These are phyloP conservation scores for Zosterops hypoxanthus DNA, from an alignment of 2,113 vertebrate species.

Conservation along the genomic window DNA sequence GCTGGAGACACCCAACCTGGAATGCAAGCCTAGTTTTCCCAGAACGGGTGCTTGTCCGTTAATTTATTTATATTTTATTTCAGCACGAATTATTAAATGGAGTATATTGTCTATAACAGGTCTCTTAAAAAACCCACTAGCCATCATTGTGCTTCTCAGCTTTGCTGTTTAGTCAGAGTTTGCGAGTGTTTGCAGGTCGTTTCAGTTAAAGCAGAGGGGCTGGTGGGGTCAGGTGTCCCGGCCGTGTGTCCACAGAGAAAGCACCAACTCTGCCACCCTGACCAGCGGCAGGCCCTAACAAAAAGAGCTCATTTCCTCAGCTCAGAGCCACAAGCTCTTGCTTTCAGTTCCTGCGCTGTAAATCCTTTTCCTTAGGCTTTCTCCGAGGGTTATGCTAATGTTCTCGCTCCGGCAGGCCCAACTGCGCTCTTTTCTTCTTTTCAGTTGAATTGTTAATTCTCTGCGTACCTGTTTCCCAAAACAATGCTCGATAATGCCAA, in stretches of 20 bases:
- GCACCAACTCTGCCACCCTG: neutral
- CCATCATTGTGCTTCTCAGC: neutral
- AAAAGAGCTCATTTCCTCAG: neutral
- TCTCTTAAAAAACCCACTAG: neutral
- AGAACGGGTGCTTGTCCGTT: too few species aligned
- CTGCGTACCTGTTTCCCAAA: neutral
- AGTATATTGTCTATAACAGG: too few species aligned
- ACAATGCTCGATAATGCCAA: slow-evolving; percentile 37
- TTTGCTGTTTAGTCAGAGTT: neutral
- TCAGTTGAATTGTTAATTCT: neutral
- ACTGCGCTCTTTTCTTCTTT: neutral
- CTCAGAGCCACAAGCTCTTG: neutral
- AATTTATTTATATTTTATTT: too few species aligned
- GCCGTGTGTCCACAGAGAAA: fast-evolving
- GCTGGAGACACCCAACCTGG: too few species aligned
- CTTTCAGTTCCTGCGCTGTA: neutral
- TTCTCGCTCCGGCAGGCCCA: neutral
- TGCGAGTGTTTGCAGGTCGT: neutral
- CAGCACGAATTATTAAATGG: too few species aligned
- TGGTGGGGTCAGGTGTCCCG: too few species aligned
- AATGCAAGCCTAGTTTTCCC: too few species aligned
- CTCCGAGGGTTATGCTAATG: slow-evolving; percentile 33
- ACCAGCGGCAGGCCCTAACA: neutral
- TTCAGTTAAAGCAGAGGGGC: neutral
- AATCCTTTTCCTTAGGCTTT: slow-evolving; percentile 18